Base-by-base conservation (phyloP, 2,888 invertebrate genomes). In the Nysson spinosus region DNA sequence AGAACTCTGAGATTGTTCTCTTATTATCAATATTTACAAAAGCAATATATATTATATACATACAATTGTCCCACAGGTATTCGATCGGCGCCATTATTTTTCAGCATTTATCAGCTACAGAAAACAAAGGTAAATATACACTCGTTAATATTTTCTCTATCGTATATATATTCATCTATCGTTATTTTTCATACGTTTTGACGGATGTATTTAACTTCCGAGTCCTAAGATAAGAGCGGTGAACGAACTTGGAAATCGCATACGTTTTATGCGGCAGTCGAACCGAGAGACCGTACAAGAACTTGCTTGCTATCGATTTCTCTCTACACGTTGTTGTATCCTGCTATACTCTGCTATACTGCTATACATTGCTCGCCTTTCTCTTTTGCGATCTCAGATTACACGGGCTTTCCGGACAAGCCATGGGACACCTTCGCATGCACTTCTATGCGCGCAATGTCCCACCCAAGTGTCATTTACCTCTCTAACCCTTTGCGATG, bases 251-350 rank as follows among this genome's bases (percentile, higher is more conserved):
- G 14, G 5, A 1, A 40, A 11, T 39, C 17, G 49, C 49, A 43
- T 28, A 39, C 30, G 35, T 34, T 66, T 52, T 32, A 32, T 30
- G 34, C 54, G 40, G 44, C 37, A 39, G 47, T 6, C 43, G 55
- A 57, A 70, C 64, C 57, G 63, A 66, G 69, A 74, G 83, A 84
- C 85, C 85, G 67, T 85, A 85, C 78, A 85, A 85, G 80, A 83
- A 83, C 83, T 78, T 52, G 71, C 68, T 65, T 63, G 75, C 75
- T 84, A 85, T 85, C 85, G 85, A 85, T 85, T 85, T 75, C 80
- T 65, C 54, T 47, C 65, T 68, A 60, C 72, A 78, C 69, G 72
- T 77, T 72, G 81, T 83, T 83, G 82, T 82, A 78, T 75, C 52
- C 72, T 55, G 57, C 72, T 72, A 75, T 82, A 80, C 85, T 82